Evolutionary conservation across 2,797 vertebrate species (phyloP), one percentile per base, ranked within the genome.

Genomic region (Chelon labrosus): DNA sequence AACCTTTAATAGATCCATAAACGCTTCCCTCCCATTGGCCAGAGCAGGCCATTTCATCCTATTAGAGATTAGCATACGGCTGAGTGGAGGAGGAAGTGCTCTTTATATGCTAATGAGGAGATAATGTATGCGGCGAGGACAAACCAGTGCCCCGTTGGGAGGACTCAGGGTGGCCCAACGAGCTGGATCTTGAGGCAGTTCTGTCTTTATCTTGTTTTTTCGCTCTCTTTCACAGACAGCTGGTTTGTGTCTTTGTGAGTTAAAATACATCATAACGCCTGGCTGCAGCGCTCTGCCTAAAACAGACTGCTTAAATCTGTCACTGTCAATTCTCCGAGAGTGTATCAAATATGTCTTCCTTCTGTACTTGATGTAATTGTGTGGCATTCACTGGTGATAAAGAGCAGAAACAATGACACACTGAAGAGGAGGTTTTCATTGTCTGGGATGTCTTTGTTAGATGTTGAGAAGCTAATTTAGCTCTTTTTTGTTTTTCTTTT

Each of bases 71-170:
- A 92, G 85, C 89, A 87, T 92, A 89, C 22, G 86, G 85, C 79
- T 84, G 89, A 91, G 88, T 92, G 86, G 85, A 83, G 84, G 73
- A 89, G 89, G 86, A 91, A 90, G 91, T 89, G 88, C 90, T 92
- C 87, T 92, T 92, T 92, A 92, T 92, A 93, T 93, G 93, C 85
- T 92, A 93, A 93, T 92, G 51, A 86, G 64, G 44, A 76, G 69
- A 57, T 91, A 81, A 89, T 89, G 77, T 87, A 85, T 88, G 89
- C 91, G 73, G 85, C 14, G 17, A 73, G 83, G 84, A 87, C 77
- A 80, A 70, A 85, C 77, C 86, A 54, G 17, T 72, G 79, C 65
- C 65, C 83, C 57, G 1, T 46, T 66, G 88, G 79, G 81, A 85
- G 72, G 76, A 83, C 60, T 79, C 77, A 3, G 74, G 77, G 70